Percentiles rank a stretch among this genome's conserved stretches.
These are phyloP conservation scores for Caenorhabditis sp. DNA, from an alignment of 2,888 invertebrate species.

Conservation along the genomic window DNA sequence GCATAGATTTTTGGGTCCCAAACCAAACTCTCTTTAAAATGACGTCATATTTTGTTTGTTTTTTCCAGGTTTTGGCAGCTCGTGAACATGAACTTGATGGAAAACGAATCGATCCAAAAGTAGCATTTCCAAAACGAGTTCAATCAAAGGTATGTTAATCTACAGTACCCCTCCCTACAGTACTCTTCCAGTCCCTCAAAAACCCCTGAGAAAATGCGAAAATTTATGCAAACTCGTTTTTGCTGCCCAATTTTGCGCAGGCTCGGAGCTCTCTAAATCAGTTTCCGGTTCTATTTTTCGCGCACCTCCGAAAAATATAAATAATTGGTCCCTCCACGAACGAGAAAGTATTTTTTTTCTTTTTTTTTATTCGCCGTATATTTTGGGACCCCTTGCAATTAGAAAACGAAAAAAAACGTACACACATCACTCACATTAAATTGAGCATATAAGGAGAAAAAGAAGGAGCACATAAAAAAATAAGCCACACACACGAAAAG, in stretches of 20 bases:
- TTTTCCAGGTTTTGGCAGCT: constrained; percentile 82
- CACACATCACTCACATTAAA: constrained; percentile 1
- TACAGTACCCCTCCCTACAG: no score
- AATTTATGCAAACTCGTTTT: constrained; percentile 2
- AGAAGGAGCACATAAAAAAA: no score
- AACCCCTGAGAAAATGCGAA: not conserved
- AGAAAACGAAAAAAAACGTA: not conserved
- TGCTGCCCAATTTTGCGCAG: not conserved
- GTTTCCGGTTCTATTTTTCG: not conserved
- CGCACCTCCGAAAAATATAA: not conserved
- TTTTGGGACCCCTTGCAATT: not conserved
- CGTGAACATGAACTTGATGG: constrained; percentile 98
- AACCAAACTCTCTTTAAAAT: no score
- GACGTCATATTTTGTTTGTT: no score
- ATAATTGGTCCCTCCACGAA: not conserved
- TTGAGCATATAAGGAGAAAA: not conserved
- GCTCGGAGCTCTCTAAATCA: no score
- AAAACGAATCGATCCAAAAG: constrained; percentile 99
- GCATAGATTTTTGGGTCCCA: no score
- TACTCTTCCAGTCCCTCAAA: not conserved
- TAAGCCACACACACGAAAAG: no score
- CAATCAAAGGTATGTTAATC: constrained; percentile 86
- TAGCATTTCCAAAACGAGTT: constrained; percentile 98
- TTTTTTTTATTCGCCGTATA: not conserved
- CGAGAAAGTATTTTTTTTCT: not conserved